A percentile compares a stretch with the other conserved stretches of the same genome.
phyloP scores from a whole-genome alignment of 2,797 vertebrate species.

The Decapterus maruadsi region DNA sequence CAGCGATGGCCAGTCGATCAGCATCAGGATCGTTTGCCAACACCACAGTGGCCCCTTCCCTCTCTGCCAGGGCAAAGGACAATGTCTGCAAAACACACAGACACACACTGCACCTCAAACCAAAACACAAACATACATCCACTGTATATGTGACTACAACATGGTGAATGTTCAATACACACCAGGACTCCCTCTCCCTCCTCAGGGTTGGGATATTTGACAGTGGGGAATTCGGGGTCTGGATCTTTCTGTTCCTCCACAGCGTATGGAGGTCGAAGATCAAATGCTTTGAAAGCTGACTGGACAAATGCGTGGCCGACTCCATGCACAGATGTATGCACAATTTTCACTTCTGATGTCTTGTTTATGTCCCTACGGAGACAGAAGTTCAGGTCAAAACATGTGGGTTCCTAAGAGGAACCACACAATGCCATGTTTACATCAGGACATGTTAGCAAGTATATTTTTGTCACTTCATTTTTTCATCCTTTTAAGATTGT shows the following conservation, averaged over 20 bases:
- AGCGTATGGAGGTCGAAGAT: slow-evolving; percentile 90
- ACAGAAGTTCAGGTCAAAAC: neutral
- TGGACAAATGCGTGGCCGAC: slow-evolving; percentile 96
- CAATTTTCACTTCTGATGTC: slow-evolving; percentile 91
- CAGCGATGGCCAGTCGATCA: slow-evolving; percentile 95
- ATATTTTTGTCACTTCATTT: too few relatives aligned
- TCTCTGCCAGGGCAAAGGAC: slow-evolving; percentile 94
- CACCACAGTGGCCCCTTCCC: slow-evolving; percentile 89
- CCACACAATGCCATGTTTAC: too few relatives aligned
- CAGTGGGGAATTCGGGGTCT: slow-evolving; percentile 96
- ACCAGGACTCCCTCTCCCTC: slow-evolving; percentile 98
- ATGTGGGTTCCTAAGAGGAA: neutral
- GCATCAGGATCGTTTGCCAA: slow-evolving; percentile 98
- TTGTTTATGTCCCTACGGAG: slow-evolving; percentile 90
- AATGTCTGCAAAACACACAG: slow-evolving; percentile 87
- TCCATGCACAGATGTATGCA: slow-evolving; percentile 97
- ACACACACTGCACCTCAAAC: neutral
- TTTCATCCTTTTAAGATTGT: too few relatives aligned
- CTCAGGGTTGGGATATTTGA: slow-evolving; percentile 98
- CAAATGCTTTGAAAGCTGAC: slow-evolving; percentile 92
- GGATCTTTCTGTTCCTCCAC: slow-evolving; percentile 96
- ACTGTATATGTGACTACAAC: neutral
- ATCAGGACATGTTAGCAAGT: too few relatives aligned
- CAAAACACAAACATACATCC: neutral
- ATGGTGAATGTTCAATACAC: slow-evolving; percentile 47